Conservation (phyloP, 2,113 vertebrate genomes). For the Phalacrocorax aristotelis region DNA sequence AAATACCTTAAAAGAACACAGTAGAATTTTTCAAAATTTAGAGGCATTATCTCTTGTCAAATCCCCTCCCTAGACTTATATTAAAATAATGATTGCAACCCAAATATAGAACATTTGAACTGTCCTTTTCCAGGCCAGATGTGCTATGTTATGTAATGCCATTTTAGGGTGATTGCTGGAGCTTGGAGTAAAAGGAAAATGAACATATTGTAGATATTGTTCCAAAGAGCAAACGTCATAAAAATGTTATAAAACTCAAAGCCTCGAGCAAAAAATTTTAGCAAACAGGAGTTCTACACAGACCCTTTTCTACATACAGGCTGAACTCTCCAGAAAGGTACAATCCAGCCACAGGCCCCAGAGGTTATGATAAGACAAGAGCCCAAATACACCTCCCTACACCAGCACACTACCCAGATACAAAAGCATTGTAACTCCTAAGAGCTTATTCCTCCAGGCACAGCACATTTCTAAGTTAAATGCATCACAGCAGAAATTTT, state of each 20-base stretch:
- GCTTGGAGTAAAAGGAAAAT: conserved; percentile 26
- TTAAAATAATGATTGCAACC: conserved; percentile 26
- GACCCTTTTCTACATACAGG: background rate
- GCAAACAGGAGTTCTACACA: background rate
- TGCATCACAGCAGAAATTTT: background rate
- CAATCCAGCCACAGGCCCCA: background rate
- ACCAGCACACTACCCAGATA: background rate
- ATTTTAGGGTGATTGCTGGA: conserved; percentile 40
- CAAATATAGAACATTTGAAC: conserved; percentile 17
- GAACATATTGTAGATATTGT: background rate
- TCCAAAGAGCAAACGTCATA: background rate
- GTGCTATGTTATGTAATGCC: conserved; percentile 34
- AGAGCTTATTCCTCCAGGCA: conserved; percentile 36
- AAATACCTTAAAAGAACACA: background rate
- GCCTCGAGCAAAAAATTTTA: conserved; percentile 35
- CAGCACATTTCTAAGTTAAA: background rate
- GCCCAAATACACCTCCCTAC: background rate
- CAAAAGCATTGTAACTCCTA: background rate
- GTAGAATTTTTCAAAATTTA: background rate
- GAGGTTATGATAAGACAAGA: background rate
- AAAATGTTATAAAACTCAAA: conserved; percentile 31
- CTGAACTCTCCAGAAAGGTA: background rate
- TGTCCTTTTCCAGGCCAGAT: conserved; percentile 51
- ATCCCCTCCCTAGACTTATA: conserved; percentile 1
- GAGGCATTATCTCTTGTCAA: background rate